Conservation (phyloP, 2,797 vertebrate species). For the Esox lucius region DNA sequence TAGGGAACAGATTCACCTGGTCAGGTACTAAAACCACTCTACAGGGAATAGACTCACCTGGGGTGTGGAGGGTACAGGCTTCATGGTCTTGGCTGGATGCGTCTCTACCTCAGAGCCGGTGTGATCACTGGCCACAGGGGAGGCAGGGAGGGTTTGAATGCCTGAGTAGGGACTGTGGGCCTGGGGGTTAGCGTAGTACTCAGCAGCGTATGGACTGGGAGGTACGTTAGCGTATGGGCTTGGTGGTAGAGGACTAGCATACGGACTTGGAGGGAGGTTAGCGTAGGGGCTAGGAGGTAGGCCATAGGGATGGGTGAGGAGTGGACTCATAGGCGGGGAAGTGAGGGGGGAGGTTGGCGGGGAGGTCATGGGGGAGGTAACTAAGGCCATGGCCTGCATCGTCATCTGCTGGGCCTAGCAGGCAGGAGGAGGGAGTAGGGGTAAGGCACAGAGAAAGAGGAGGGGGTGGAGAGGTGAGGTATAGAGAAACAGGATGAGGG, state of each 20-base stretch:
- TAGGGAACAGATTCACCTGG: not conserved
- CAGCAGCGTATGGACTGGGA: slow-evolving; percentile 60
- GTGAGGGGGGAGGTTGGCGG: slow-evolving; percentile 63
- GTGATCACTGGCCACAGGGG: not conserved
- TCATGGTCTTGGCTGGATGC: slow-evolving; percentile 8
- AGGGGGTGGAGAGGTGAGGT: not conserved
- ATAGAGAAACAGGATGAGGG: not conserved
- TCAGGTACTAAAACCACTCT: not conserved
- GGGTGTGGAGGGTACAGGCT: not conserved
- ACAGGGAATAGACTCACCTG: slow-evolving; percentile 55
- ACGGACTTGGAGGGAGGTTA: slow-evolving; percentile 43
- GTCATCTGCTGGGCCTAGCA: slow-evolving; percentile 86
- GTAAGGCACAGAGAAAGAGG: not conserved
- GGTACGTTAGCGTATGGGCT: slow-evolving; percentile 65
- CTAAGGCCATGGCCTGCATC: slow-evolving; percentile 81
- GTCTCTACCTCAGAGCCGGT: not conserved
- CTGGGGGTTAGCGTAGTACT: slow-evolving; percentile 31
- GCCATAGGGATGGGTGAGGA: slow-evolving; percentile 58
- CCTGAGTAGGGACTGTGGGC: slow-evolving; percentile 9
- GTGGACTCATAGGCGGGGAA: slow-evolving; percentile 67
- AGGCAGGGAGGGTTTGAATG: not conserved
- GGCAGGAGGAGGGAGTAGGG: too few species aligned
- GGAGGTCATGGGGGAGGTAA: slow-evolving; percentile 64
- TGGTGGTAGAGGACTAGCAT: slow-evolving; percentile 50
- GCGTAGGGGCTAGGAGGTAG: slow-evolving; percentile 40